phyloP scores from a whole-genome alignment of 2,113 vertebrate genomes.

The Nettapus auritus region DNA sequence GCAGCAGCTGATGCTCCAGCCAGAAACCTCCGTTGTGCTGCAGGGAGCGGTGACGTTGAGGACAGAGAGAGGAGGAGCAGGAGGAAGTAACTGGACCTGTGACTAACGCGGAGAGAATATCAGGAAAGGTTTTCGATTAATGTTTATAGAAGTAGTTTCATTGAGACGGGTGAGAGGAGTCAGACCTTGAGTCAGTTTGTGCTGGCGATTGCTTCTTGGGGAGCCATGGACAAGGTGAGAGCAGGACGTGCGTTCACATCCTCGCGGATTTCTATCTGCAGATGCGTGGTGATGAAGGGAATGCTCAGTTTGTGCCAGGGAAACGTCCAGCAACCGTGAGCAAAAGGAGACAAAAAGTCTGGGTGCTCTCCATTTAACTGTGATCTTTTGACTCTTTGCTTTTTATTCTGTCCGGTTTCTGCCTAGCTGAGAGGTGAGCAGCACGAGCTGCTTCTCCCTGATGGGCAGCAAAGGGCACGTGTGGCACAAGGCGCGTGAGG shows the following conservation, averaged over 20 bases:
- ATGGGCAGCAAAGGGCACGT: fast-evolving
- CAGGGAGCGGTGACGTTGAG: fast-evolving
- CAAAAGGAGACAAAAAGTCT: background rate
- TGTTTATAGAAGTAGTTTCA: conserved; percentile 25
- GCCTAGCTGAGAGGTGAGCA: background rate
- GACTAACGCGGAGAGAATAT: conserved; percentile 16
- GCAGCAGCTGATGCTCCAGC: background rate
- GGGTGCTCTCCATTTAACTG: background rate
- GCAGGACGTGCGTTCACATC: background rate
- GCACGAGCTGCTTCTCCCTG: background rate
- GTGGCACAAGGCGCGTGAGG: background rate
- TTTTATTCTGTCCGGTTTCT: background rate
- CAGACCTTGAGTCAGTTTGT: background rate
- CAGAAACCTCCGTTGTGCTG: background rate
- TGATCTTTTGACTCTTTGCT: background rate
- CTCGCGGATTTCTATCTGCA: background rate
- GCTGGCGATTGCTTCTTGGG: background rate
- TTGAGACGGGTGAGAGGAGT: background rate
- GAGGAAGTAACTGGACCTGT: conserved; percentile 30
- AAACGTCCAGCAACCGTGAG: background rate
- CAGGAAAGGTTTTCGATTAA: conserved; percentile 8
- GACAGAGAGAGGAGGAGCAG: background rate
- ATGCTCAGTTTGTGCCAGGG: fast-evolving
- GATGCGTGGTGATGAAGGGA: background rate
- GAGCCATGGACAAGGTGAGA: background rate